Evolutionary conservation across 2,888 invertebrate species (phyloP), one percentile per base, ranked within the genome.

Genomic region (Melieria picta): DNA sequence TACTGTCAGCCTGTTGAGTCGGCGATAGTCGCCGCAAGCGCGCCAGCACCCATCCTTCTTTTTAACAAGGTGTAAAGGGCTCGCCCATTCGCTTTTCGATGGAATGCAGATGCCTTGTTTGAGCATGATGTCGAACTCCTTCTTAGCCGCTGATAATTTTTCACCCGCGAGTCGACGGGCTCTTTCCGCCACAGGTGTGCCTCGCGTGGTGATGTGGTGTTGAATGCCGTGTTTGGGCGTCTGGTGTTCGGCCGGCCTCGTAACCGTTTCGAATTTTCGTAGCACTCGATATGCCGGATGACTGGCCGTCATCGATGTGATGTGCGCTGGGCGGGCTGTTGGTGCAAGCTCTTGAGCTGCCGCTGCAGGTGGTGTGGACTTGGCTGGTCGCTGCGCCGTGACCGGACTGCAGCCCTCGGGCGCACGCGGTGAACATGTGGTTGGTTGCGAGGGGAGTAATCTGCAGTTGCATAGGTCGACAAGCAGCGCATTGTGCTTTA

Each of bases 11-110:
- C 61, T 10, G n/a, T 71, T 73, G 30, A 58, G 58, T 4, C 30
- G 11, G n/a, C 71, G 71, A 16, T 71, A 71, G 45, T 71, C 71
- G 1, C 69, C 69, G 42, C 72, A 75, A 5, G 72, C 61, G 4
- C 72, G 43, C 69, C 65, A 69, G 1, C 57, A 61, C 0, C 72
- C 72, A 11, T 72, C 71, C 9, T 60, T 61, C 56, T 78, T 76
- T 46, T 30, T 61, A 0, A 72, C 75, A 69, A 75, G 66, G 42
- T 76, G 75, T 5, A 77, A 57, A 4, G 74, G 73, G 7, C 72
- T 30, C 5, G 75, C 71, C 73, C 74, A 77, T 9, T 64, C 57
- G 50, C 75, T 77, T 45, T 74, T 76, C 9, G 74, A 77, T 6
- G 75, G 74, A 16, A 66, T 57, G 10, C 74, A 75, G 45, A 76